These are phyloP conservation scores for Actinia tenebrosa DNA, from an alignment of 64 coral and sea anemone species.

Conservation along the genomic window DNA sequence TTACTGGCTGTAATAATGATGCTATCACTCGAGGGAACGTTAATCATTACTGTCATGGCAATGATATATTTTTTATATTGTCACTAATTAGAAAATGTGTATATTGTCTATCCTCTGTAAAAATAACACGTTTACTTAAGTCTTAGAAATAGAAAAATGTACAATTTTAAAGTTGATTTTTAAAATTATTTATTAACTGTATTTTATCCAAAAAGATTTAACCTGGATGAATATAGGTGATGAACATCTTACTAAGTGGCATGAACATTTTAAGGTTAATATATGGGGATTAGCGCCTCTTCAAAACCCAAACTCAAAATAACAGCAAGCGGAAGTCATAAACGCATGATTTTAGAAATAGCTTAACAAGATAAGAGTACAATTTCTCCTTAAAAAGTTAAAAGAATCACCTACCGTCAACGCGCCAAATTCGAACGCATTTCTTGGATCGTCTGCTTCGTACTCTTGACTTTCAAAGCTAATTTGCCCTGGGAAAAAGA, in stretches of 20 bases:
- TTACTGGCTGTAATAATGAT: not conserved
- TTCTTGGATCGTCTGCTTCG: constrained; percentile 12
- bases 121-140: not conserved
- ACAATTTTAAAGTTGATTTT: not conserved
- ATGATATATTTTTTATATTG: not conserved
- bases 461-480: constrained; percentile 9
- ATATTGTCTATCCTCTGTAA: not conserved
- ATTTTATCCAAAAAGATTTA: no score
- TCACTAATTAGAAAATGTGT: no score
- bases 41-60: not conserved
- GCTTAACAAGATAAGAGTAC: not conserved
- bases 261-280: not conserved
- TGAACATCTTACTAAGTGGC: no score
- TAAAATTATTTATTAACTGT: not conserved
- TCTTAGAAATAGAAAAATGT: not conserved
- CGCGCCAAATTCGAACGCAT: constrained; percentile 59
- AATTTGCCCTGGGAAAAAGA: not conserved
- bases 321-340: not conserved
- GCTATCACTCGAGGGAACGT: not conserved
- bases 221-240: no score
- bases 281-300: not conserved
- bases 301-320: not conserved
- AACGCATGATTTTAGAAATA: not conserved
- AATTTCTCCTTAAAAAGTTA: not conserved
- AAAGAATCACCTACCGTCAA: not conserved